Evolutionary conservation across 2,888 invertebrate genomes (phyloP), one percentile per base, ranked within the genome.

Genomic region (Aplocera efformata): DNA sequence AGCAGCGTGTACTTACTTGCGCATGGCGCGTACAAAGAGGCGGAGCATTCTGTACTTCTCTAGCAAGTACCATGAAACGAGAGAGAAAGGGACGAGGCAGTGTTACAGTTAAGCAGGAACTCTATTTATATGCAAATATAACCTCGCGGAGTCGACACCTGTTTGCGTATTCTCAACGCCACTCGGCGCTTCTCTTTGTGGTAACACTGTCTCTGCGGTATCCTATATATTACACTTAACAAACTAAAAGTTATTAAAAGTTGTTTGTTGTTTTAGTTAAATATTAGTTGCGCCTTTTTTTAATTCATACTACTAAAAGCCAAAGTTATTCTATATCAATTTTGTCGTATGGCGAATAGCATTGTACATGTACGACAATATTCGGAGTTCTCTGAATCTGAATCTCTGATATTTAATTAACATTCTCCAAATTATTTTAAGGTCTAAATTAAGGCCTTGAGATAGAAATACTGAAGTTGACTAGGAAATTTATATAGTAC

Each of bases 121-220:
- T 88, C 88, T 86, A 88, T 88, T 86, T 88, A 88, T 86, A 88
- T 88, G 88, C 88, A 86, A 88, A 88, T 86, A 86, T 81, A 85
- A 77, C 85, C 82, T 84, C 85, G n/a, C n/a, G 77, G 71, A 82
- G 81, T 75, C 86, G 81, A 86, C 88, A 88, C 88, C 86, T 88
- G 88, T 88, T 88, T 88, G 86, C 84, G 86, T 86, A 88, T 88
- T 88, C 86, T 82, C 77, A 62, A 64, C 82, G 70, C 69, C 77
- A 71, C 72, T 78, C 74, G 69, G 67, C 66, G 70, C 72, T 67
- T 70, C 75, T 79, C 77, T 75, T 77, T 79, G 81, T 75, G 79
- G 79, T 75, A 71, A 75, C 76, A 72, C 72, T 74, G 82, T 79
- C 74, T 80, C 76, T 68, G 75, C 60, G 60, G 67, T 75, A 77